Percentiles rank a stretch among this genome's conserved stretches.
phyloP scores from a whole-genome alignment of 2,113 vertebrate species.

The Alexandromys fortis region DNA sequence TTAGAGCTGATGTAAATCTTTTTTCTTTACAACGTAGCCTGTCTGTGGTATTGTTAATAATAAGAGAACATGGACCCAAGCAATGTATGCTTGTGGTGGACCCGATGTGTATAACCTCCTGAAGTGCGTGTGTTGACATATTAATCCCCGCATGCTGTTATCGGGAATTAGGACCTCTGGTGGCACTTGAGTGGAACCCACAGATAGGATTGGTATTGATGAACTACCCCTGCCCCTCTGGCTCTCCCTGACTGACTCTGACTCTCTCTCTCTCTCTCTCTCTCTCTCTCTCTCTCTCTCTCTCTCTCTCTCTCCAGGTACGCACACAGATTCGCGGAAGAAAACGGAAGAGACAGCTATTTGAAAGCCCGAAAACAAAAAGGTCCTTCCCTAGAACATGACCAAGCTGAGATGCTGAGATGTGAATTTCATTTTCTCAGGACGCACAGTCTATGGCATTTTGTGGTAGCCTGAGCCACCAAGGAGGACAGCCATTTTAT shows the following conservation, averaged over 20 bases:
- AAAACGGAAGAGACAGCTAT: background rate
- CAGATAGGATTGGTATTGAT: background rate
- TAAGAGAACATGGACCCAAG: background rate
- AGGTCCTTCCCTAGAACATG: background rate
- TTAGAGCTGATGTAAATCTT: background rate
- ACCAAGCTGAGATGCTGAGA: background rate
- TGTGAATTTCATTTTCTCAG: background rate
- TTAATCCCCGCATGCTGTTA: background rate
- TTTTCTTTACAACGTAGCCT: background rate
- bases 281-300: background rate
- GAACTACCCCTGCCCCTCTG: background rate
- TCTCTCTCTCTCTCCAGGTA: background rate
- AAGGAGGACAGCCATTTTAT: background rate
- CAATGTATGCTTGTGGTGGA: background rate
- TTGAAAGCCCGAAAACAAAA: background rate
- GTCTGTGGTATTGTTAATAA: background rate
- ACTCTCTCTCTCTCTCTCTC: background rate
- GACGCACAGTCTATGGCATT: background rate
- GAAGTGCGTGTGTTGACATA: background rate
- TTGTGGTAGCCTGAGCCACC: background rate
- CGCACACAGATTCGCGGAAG: background rate
- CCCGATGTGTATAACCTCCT: background rate
- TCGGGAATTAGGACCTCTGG: background rate
- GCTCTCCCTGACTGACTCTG: background rate
- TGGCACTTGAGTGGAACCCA: background rate